These are phyloP conservation scores for Bathynomus jamesi DNA, from an alignment of 1,140 invertebrate species.

Conservation along the genomic window DNA sequence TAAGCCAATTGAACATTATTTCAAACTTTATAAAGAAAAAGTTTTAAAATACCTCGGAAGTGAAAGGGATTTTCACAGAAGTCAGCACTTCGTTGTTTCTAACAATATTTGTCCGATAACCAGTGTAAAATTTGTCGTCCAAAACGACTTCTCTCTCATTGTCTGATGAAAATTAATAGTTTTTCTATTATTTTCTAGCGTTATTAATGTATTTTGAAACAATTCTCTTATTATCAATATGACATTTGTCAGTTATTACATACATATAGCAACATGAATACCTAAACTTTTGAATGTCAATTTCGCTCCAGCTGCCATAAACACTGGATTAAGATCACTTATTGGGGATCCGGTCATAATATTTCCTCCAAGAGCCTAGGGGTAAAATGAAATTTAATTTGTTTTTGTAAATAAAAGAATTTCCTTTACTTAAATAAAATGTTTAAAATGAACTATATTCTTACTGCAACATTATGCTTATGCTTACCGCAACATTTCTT, in stretches of 20 bases:
- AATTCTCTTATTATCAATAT: neutral
- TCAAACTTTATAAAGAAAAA: neutral
- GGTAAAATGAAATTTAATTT: too few relatives aligned
- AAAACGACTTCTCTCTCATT: slow-evolving; percentile 58
- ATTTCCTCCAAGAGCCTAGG: slow-evolving; percentile 74
- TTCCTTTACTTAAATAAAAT: too few relatives aligned
- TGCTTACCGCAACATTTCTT: slow-evolving; percentile 66
- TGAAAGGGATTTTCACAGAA: slow-evolving; percentile 61
- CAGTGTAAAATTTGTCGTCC: slow-evolving; percentile 73
- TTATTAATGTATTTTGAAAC: neutral
- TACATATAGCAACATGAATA: too few relatives aligned
- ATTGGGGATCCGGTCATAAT: slow-evolving; percentile 93
- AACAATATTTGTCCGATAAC: slow-evolving; percentile 72
- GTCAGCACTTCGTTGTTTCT: slow-evolving; percentile 67
- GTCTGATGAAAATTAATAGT: slow-evolving; percentile 36
- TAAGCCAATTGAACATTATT: neutral
- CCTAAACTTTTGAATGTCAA: slow-evolving; percentile 38
- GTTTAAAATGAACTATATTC: too few relatives aligned
- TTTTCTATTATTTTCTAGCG: neutral
- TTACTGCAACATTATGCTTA: too few relatives aligned
- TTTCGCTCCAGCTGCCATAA: slow-evolving; percentile 62
- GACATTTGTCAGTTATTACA: too few relatives aligned
- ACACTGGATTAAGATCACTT: slow-evolving; percentile 87
- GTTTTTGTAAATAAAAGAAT: too few relatives aligned
- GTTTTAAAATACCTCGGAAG: slow-evolving; percentile 43